Evolutionary conservation across 2,113 vertebrate species (phyloP).

Genomic region (Pedetes capensis): DNA sequence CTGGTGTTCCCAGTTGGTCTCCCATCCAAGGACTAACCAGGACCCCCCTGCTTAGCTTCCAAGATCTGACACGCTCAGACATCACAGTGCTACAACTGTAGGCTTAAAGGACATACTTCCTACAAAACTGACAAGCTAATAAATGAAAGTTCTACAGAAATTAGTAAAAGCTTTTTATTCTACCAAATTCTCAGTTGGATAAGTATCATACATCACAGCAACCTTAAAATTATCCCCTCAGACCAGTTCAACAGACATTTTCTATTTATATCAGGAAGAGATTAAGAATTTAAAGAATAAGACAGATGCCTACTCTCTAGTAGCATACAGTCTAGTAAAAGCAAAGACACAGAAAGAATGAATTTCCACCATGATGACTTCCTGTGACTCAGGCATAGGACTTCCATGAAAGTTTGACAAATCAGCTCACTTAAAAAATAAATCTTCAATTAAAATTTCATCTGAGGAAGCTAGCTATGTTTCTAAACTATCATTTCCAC

Average conservation of each 20-base stretch:
- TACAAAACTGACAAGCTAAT: background rate
- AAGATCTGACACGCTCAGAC: no score
- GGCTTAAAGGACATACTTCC: no score
- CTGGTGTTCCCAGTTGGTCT: no score
- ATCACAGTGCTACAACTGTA: no score
- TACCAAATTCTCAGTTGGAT: background rate
- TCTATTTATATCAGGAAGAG: background rate
- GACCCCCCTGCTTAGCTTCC: no score
- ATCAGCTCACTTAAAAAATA: background rate
- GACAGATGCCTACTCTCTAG: background rate
- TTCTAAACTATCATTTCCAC: background rate
- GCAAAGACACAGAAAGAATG: background rate
- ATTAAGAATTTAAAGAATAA: background rate
- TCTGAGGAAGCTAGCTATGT: background rate
- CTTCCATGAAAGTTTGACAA: background rate
- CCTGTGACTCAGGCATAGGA: background rate
- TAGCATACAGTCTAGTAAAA: background rate
- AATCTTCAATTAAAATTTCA: background rate
- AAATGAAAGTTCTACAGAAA: constrained; percentile 29
- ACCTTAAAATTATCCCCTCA: constrained; percentile 2
- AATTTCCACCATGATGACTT: background rate
- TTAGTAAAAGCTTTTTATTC: background rate
- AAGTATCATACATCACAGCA: background rate
- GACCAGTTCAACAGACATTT: background rate
- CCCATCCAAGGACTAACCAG: no score